Base-by-base conservation (phyloP, 64 coral and sea anemone species). In the Pocillopora verrucosa region DNA sequence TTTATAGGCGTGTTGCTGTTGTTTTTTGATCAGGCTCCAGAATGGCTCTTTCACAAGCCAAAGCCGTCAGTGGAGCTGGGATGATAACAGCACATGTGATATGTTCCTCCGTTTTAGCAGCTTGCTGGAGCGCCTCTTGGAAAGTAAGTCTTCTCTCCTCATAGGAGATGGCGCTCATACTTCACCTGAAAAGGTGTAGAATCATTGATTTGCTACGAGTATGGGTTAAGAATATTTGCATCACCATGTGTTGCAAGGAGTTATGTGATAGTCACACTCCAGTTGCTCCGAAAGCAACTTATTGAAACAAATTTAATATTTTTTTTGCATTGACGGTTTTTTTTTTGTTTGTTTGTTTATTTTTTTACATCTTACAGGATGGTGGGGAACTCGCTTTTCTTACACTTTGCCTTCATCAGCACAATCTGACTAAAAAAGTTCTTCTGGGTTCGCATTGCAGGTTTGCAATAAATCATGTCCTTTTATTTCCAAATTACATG, bases 41-140 rank as follows among this genome's bases (percentile, higher is more conserved):
- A 51, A 13, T n/a, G 13, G 38, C 0, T 58, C 11, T 94, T 20
- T 63, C 16, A 10, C 59, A 87, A 76, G 82, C 72, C 10, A 90
- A 35, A 45, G 38, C 88, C 36, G 58, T 75, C 36, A 68, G 65
- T 68, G 65, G 73, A 30, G 87, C 85, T 87, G 96, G 90, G 13
- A 80, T 98, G 83, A 85, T 98, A 1, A 94, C 96, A 22, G 89
- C 91, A 1, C 93, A 98, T 76, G 76, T 87, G 7, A 30, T 98
- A 4, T 68, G 62, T 11, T 58, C 74, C 22, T 88, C 56, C 0
- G 37, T 93, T 1, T 70, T 95, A 61, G 64, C 86, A 60, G 80
- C 88, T 56, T 92, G 93, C 58, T 98, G 96, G 96, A 94, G 79
- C 86, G 75, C 84, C 11, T 98, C 96, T 2, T 95, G 93, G 93